Conservation (phyloP, 2,113 vertebrate genomes). For the Gasterosteus nipponicus region DNA sequence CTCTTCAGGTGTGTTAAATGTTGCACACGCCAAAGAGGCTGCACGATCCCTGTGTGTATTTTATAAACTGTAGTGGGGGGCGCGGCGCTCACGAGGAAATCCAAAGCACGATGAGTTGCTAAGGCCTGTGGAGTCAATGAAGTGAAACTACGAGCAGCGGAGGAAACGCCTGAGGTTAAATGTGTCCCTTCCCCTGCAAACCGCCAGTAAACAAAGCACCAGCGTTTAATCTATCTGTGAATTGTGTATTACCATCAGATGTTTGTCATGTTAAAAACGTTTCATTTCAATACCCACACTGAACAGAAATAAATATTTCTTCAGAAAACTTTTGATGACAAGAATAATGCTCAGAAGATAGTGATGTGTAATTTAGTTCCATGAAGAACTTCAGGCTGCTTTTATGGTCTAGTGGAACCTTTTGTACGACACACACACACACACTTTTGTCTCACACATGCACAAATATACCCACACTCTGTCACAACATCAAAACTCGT, state of each 20-base stretch:
- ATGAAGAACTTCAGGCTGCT: not conserved
- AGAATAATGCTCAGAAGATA: not conserved
- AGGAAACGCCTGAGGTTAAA: slow-evolving; percentile 44
- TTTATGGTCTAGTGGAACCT: not conserved
- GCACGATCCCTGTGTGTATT: not conserved
- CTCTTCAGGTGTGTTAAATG: not conserved
- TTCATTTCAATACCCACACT: not conserved
- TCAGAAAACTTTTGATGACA: too few species aligned
- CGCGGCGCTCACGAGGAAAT: not conserved
- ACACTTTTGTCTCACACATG: not conserved
- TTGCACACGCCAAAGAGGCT: not conserved
- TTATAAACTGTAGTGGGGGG: not conserved
- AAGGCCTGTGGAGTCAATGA: slow-evolving; percentile 25
- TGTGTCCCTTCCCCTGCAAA: slow-evolving; percentile 20
- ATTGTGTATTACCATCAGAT: not conserved
- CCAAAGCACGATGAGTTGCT: not conserved
- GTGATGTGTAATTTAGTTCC: not conserved
- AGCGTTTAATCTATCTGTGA: not conserved
- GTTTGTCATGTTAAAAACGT: not conserved
- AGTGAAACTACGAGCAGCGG: slow-evolving; percentile 20
- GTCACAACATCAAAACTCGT: not conserved
- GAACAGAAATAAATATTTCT: not conserved
- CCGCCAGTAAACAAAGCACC: slow-evolving; percentile 30
- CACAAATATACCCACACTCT: not conserved
- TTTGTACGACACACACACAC: not conserved